phyloP scores from a whole-genome alignment of 2,797 vertebrate species.

The Sebastolobus altivelis region DNA sequence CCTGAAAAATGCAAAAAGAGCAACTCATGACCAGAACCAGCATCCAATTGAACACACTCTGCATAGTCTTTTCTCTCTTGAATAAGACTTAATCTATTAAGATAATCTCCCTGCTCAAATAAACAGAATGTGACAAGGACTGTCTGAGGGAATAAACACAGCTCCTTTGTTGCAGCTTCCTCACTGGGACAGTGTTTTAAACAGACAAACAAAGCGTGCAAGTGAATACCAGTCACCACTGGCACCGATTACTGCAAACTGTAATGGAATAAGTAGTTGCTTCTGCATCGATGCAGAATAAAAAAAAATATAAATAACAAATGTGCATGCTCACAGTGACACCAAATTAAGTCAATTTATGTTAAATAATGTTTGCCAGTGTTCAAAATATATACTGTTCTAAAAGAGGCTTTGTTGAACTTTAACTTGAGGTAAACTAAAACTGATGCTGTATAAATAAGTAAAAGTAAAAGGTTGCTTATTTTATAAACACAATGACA shows the following conservation, averaged over 20 bases:
- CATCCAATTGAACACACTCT: slow-evolving; percentile 42
- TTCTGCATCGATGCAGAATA: neutral
- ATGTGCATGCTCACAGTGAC: slow-evolving; percentile 2
- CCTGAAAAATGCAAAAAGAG: slow-evolving; percentile 47
- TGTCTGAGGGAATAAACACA: slow-evolving; percentile 75
- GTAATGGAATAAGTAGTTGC: slow-evolving; percentile 41
- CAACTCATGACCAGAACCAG: slow-evolving; percentile 1
- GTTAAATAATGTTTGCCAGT: slow-evolving; percentile 17
- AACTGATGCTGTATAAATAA: slow-evolving; percentile 28
- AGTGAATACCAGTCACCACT: slow-evolving; percentile 73
- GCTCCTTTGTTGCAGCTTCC: slow-evolving; percentile 69
- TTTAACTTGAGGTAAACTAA: slow-evolving; percentile 37
- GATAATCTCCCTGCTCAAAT: slow-evolving; percentile 67
- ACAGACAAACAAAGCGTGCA: slow-evolving; percentile 70
- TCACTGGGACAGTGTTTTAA: slow-evolving; percentile 71
- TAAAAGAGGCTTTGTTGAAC: slow-evolving; percentile 20
- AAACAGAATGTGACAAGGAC: slow-evolving; percentile 73
- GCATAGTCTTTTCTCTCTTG: slow-evolving; percentile 41
- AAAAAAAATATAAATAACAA: slow-evolving; percentile 8
- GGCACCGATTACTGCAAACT: slow-evolving; percentile 44
- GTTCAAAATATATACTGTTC: neutral
- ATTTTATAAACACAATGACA: slow-evolving; percentile 4
- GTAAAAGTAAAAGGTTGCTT: slow-evolving; percentile 15
- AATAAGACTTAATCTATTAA: slow-evolving; percentile 69
- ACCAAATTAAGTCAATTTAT: slow-evolving; percentile 25